Percentiles rank a stretch among this genome's conserved stretches.
Evolutionary conservation across 2,113 vertebrate species (phyloP).

Genomic region (Jaculus jaculus): DNA sequence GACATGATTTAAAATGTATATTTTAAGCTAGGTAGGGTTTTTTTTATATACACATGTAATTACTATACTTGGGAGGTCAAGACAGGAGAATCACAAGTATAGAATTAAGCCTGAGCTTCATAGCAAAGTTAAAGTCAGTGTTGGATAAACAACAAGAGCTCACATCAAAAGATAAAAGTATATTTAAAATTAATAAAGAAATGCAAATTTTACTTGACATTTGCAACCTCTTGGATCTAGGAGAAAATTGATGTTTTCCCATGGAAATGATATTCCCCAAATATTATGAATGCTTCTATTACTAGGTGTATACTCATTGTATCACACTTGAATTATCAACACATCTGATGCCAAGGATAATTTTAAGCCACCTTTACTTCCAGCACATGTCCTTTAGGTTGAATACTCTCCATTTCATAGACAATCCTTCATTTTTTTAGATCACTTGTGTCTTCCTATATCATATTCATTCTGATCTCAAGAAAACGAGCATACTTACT

Average conservation of each 20-base stretch:
- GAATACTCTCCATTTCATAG: neutral
- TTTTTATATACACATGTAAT: neutral
- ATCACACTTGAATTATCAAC: neutral
- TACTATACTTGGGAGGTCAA: neutral
- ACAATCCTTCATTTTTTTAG: neutral
- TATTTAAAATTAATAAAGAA: conserved; percentile 30
- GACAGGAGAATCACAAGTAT: neutral
- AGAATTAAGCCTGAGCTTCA: neutral
- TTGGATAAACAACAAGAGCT: neutral
- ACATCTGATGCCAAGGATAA: neutral
- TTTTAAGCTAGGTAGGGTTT: neutral
- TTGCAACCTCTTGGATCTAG: conserved; percentile 29
- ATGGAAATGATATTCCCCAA: conserved; percentile 21
- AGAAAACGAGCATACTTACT: neutral
- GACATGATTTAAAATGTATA: neutral
- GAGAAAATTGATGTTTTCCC: conserved; percentile 23
- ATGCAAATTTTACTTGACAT: conserved; percentile 18
- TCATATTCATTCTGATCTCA: neutral
- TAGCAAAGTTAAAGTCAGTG: neutral
- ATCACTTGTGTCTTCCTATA: neutral
- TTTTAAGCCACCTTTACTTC: conserved; percentile 15
- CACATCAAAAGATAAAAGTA: neutral
- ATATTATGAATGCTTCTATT: neutral
- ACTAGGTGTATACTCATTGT: neutral
- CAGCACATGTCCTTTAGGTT: rapidly evolving